Evolutionary conservation across 1,140 invertebrate species (phyloP), one percentile per base, ranked within the genome.

Genomic region (Tetraneura akinire): DNA sequence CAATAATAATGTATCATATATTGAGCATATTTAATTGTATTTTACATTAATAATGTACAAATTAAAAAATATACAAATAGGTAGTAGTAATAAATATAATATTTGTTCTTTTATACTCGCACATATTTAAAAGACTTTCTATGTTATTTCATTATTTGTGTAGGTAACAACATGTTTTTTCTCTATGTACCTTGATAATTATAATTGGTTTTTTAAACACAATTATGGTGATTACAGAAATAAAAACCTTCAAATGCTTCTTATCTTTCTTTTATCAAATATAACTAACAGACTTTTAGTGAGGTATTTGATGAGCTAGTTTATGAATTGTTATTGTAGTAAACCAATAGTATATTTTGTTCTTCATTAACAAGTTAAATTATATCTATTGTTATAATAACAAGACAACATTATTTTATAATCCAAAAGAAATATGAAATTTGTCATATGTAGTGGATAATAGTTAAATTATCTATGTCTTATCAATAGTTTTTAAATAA

Each of bases 181-280:
- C 26, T 32, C 13, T 29, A 11, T 71, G 26, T 51, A 66, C 37
- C 32, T 66, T 70, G 66, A 70, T 70, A 51, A 51, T 71, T 71
- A 29, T 71, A 71, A 71, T 71, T 71, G 29, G 45, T 71, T 71
- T 10, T 70, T 51, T n/a, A 71, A 29, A 71, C 23, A 51, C 16
- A 71, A 49, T 49, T 51, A 21, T 42, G 18, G 16, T 29, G 45
- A 51, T 71, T 29, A 71, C 23, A 71, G 45, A 29, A 71, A 29
- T 29, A n/a, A 71, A n/a, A 71, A 71, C 47, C 68, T 51, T 71
- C 23, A 1, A 51, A 29, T 29, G 47, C 51, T 45, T 21, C 53
- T 68, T 71, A 71, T 71, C 45, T 71, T 51, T 49, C 11, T 51
- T 71, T 71, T 71, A 71, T 71, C 45, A 29, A 16, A 71, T 3